Percentiles rank a stretch among this genome's conserved stretches.
These are phyloP conservation scores for Anisognathus igniventris DNA, from an alignment of 2,797 vertebrate genomes.

Conservation along the genomic window DNA sequence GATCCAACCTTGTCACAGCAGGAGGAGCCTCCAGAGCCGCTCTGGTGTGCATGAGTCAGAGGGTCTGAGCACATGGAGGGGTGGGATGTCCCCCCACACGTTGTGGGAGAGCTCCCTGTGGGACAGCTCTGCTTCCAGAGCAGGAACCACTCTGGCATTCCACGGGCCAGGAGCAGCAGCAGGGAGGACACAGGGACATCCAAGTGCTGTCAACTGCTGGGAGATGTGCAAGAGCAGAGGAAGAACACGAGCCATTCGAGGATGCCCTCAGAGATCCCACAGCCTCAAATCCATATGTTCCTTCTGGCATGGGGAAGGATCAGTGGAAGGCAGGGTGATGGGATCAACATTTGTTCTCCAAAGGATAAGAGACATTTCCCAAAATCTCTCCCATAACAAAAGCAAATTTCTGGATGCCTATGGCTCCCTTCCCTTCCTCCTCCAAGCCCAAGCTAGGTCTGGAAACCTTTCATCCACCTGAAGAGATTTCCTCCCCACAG, in stretches of 20 bases:
- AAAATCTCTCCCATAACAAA: neutral
- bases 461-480: neutral
- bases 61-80: neutral
- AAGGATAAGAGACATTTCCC: neutral
- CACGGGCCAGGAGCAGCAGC: neutral
- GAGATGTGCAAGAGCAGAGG: neutral
- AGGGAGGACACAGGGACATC: neutral
- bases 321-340: neutral
- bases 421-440: neutral
- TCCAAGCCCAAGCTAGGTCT: neutral
- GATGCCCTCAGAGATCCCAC: neutral
- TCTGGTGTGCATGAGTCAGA: neutral
- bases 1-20: fast-evolving
- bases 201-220: neutral
- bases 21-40: neutral
- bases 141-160: neutral
- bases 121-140: neutral
- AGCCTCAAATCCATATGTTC: neutral
- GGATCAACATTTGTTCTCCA: neutral
- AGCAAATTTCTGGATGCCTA: neutral
- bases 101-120: neutral
- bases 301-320: fast-evolving
- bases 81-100: fast-evolving
- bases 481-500: neutral
- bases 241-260: fast-evolving